These are phyloP conservation scores for Megaptera novaeangliae DNA, from an alignment of 2,113 vertebrate species.

Conservation along the genomic window DNA sequence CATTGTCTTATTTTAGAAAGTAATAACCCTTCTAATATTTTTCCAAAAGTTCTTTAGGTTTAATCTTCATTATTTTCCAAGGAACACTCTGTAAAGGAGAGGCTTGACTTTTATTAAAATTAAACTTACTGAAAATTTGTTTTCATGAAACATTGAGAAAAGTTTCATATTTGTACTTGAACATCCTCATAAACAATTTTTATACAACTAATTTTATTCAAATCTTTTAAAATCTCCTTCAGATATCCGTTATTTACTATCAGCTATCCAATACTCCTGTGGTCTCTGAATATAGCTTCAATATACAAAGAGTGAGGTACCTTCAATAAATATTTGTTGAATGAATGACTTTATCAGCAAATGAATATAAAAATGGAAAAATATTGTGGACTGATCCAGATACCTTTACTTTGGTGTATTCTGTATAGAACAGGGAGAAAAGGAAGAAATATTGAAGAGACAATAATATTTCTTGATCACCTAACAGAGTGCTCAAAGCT, in stretches of 20 bases:
- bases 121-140: neutral
- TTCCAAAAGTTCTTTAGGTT: neutral
- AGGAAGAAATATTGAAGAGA: neutral
- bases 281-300: neutral
- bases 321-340: neutral
- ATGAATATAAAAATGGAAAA: neutral
- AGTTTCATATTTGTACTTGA: neutral
- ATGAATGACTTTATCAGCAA: neutral
- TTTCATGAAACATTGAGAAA: neutral
- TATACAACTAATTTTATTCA: neutral
- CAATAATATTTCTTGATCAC: neutral
- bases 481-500: neutral
- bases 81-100: neutral
- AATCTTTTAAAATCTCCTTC: neutral
- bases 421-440: neutral
- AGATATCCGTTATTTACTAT: neutral
- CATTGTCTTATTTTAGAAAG: neutral
- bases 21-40: neutral
- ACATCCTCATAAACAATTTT: neutral
- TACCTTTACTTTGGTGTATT: neutral
- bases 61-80: neutral
- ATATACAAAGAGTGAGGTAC: neutral
- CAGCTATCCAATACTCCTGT: neutral
- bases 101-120: neutral
- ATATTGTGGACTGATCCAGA: neutral